These are phyloP conservation scores for Hirudinaria manillensis DNA, from an alignment of 2,888 invertebrate species.

Conservation along the genomic window DNA sequence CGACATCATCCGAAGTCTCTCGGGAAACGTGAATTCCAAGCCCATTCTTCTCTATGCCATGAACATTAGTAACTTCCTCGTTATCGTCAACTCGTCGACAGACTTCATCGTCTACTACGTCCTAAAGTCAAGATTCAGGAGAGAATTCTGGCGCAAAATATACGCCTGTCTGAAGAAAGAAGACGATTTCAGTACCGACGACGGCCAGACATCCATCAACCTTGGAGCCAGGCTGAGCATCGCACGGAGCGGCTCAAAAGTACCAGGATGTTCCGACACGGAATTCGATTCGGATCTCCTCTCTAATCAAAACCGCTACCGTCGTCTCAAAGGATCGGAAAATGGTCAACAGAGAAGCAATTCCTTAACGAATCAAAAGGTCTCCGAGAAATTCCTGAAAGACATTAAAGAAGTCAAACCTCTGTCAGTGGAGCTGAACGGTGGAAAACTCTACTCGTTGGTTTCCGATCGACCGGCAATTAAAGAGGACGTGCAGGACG, in stretches of 20 bases:
- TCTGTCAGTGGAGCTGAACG: conserved; percentile 8
- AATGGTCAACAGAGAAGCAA: not conserved
- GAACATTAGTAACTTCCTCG: conserved; percentile 32
- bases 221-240: not conserved
- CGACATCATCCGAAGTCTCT: conserved; percentile 18
- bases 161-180: conserved; percentile 14
- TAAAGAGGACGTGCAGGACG: too few relatives aligned
- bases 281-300: not conserved
- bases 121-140: conserved; percentile 29
- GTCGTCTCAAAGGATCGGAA: not conserved
- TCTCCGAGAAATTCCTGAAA: not conserved
- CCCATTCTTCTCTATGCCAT: conserved; percentile 22
- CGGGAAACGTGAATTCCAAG: conserved; percentile 19
- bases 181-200: conserved; percentile 9
- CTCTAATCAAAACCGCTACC: not conserved
- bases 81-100: conserved; percentile 32
- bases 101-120: conserved; percentile 34
- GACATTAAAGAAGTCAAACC: not conserved
- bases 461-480: too few relatives aligned
- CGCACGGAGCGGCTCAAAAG: conserved; percentile 7
- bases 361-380: not conserved
- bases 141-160: conserved; percentile 26
- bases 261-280: not conserved
- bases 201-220: not conserved
- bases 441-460: not conserved